Base-by-base conservation (phyloP, 2,113 vertebrate species). In the Nyctibius bracteatus region DNA sequence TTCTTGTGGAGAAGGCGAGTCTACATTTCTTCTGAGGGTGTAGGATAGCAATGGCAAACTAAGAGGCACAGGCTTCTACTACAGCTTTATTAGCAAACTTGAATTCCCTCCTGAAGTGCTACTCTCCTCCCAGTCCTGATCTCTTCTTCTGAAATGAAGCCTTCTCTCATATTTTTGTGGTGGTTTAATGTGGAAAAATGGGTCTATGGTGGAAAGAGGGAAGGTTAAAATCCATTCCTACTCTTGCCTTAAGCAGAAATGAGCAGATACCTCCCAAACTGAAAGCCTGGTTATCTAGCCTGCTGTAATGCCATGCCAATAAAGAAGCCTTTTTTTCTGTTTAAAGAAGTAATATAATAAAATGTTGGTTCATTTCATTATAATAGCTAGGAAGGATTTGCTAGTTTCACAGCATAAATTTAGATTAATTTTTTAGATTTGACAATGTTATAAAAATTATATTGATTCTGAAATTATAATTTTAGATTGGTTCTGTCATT, bases 381-480 rank as follows among this genome's bases (percentile, higher is more conserved):
- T 96, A 96, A 93, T 92, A 93, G 94, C 91, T 94, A 86, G 81
- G 96, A 96, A 97, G 88, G 80, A 96, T 97, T 97, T 96, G 92
- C 82, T 90, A 96, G 68, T 86, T 97, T 97, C 81, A 88, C 75
- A 95, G 92, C 90, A 97, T 97, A 95, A 97, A 96, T 97, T 96
- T 96, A 97, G 96, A 94, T 97, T 96, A 96, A 95, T 96, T 96
- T 96, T 96, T 92, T 77, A 97, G 88, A 96, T 97, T 95, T 97
- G 97, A 97, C 95, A 97, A 95, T 4, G 65, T 97, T 97, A 96
- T 97, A 97, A 97, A 97, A 97, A 96, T 97, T 97, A 97, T 96
- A 95, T 97, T 96, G 96, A 98, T 97, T 97, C 92, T 96, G 95
- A 97, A 98, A 97, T 97, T 98, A 95, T 96, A 97, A 97, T 97